Evolutionary conservation across 2,113 vertebrate genomes (phyloP), one percentile per base, ranked within the genome.

Genomic region (Paramormyrops kingsleyae): DNA sequence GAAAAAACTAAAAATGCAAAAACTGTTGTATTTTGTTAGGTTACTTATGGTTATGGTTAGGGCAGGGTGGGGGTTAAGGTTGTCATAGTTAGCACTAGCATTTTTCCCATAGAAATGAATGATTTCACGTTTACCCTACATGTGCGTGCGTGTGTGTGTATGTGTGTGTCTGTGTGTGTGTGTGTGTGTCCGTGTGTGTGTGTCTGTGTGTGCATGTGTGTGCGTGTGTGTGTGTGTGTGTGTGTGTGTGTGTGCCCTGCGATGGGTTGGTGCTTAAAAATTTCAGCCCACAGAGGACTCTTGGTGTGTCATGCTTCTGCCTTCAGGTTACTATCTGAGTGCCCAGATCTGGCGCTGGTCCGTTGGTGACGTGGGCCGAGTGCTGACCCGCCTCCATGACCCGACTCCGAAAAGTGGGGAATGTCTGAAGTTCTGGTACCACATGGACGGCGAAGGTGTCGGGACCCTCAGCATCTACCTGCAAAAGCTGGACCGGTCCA

Each of bases 401-500:
- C 92, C 95, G 13, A 95, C 95, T 0, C 90, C 93, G 2, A 47
- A 89, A 77, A 91, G 92, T 0, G 95, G 95, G 7, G 95, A 95
- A 84, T 96, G 96, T 87, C 92, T 95, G 21, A 94, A 94, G 89
- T 96, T 96, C 91, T 96, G 95, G 95, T 96, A 95, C 91, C 93
- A 95, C 92, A 96, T 96, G 95, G 93, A 93, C 83, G 96, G 95
- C 46, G 77, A 35, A 49, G 92, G 42, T 27, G 91, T 93, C 5
- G 95, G 95, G 5, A 91, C 93, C 52, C 93, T 96, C 50, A 94
- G 46, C 84, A 88, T 96, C 90, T 93, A 94, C 80, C 90, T 95
- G 44, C 92, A 94, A 66, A 91, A 90, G 9, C 0, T 39, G 1
- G 59, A 88, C 3, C 87, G 35, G 56, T 13, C 88, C 8, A 66